Conservation (phyloP, 1,140 invertebrate genomes). For the Trachelipus rathkii region DNA sequence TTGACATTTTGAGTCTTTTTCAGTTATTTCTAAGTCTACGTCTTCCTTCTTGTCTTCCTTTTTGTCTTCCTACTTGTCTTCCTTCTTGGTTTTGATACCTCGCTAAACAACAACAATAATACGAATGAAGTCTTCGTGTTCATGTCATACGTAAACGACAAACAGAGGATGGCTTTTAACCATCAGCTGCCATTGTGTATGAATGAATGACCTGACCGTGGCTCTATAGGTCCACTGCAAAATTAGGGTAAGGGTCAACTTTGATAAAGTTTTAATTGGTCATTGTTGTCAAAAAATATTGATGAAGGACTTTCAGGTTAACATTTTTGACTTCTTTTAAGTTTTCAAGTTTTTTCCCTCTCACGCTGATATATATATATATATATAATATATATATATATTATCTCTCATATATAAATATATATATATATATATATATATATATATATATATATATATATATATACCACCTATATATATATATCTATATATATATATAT, state of each 20-base stretch:
- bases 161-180: background rate
- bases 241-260: background rate
- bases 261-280: background rate
- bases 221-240: background rate
- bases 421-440: no score
- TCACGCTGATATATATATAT: no score
- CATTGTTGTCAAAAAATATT: constrained; percentile 11
- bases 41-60: no score
- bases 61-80: no score
- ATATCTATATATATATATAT: background rate
- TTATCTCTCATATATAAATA: no score
- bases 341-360: no score
- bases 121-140: background rate
- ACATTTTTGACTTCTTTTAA: background rate
- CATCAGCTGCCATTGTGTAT: background rate
- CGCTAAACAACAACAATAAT: background rate
- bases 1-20: no score
- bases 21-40: no score
- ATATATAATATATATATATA: no score
- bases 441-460: no score
- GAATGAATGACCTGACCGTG: constrained; percentile 2
- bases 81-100: no score
- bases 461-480: no score
- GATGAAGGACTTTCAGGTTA: background rate
- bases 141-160: background rate